phyloP scores from a whole-genome alignment of 53 echinoderm and acorn worm species.

The Crossaster papposus region DNA sequence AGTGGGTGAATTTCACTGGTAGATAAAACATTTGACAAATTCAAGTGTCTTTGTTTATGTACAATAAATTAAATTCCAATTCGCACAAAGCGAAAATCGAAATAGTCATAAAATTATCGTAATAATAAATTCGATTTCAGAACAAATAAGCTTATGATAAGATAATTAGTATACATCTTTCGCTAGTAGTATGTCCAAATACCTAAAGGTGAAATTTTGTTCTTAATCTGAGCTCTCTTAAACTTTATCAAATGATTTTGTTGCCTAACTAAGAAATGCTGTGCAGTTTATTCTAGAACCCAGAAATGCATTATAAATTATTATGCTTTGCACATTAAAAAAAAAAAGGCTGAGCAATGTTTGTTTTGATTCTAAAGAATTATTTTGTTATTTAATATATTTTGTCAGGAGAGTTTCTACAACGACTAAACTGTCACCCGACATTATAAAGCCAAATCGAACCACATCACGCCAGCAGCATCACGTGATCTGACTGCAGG shows the following conservation, averaged over 20 bases:
- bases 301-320: not conserved
- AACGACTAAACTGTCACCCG: not conserved
- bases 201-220: too few species aligned
- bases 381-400: not conserved
- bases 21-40: too few species aligned
- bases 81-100: too few species aligned
- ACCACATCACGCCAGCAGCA: constrained; percentile 7
- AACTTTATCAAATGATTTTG: too few species aligned
- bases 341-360: not conserved
- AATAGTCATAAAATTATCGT: not conserved
- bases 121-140: not conserved
- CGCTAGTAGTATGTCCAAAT: not conserved
- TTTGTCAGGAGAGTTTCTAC: not conserved
- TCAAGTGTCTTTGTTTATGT: too few species aligned
- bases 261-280: too few species aligned
- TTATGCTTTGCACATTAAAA: not conserved
- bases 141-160: not conserved
- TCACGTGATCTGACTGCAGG: constrained; percentile 18
- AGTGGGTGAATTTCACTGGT: too few species aligned
- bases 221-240: too few species aligned
- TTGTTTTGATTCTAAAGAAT: not conserved
- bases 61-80: too few species aligned
- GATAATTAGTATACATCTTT: not conserved
- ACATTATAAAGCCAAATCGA: not conserved
- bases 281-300: not conserved